Evolutionary conservation across 2,113 vertebrate genomes (phyloP).

Genomic region (Naja naja): DNA sequence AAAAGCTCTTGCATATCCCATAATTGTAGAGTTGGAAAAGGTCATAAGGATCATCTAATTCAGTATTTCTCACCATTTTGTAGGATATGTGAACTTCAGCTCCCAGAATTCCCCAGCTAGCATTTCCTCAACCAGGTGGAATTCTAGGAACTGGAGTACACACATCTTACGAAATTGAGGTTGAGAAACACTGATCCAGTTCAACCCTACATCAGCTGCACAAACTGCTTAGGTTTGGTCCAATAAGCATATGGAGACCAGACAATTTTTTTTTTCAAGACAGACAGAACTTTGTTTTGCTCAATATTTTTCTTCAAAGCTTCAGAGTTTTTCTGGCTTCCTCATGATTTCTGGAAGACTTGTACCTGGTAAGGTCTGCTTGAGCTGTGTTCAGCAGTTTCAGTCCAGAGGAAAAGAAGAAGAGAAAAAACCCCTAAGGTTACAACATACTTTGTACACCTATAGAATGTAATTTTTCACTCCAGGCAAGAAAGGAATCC

Average conservation of each 20-base stretch:
- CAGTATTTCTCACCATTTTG: not conserved
- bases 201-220: not conserved
- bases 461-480: not conserved
- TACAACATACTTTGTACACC: not conserved
- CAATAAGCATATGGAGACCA: not conserved
- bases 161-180: not conserved
- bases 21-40: not conserved
- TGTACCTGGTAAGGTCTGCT: not conserved
- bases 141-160: not conserved
- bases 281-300: not conserved
- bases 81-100: not conserved
- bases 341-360: not conserved
- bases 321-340: not conserved
- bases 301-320: not conserved
- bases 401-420: not conserved
- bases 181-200: not conserved
- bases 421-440: not conserved
- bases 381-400: not conserved
- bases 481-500: not conserved
- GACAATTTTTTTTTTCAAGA: not conserved
- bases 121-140: not conserved
- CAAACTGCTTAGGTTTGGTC: not conserved
- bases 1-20: not conserved
- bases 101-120: not conserved
- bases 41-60: not conserved